Base-by-base conservation (phyloP, 2,888 invertebrate genomes). In the Nudaria mundana region DNA sequence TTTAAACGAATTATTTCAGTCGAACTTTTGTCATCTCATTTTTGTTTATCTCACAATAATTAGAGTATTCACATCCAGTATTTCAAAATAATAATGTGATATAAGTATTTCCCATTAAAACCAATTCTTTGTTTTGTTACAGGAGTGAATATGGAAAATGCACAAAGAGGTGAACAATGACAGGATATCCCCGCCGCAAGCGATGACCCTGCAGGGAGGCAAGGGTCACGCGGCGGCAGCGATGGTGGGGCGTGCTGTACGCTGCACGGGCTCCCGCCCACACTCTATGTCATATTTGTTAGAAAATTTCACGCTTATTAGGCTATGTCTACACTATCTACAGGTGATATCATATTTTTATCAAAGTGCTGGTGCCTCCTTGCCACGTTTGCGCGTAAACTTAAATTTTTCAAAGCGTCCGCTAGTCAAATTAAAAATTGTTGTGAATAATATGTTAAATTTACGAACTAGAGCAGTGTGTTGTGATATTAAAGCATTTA, bases 71-170 rank as follows among this genome's bases (percentile, higher is more conserved):
- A n/a, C n/a, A n/a, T n/a, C n/a, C n/a, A n/a, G n/a, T n/a, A n/a
- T n/a, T n/a, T n/a, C n/a, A n/a, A n/a, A n/a, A n/a, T n/a, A n/a
- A n/a, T n/a, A n/a, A n/a, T n/a, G n/a, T n/a, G n/a, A n/a, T n/a
- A n/a, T n/a, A n/a, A n/a, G n/a, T n/a, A n/a, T n/a, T n/a, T n/a
- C n/a, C n/a, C n/a, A n/a, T n/a, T n/a, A n/a, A n/a, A n/a, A n/a
- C n/a, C n/a, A n/a, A n/a, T 25, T 16, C 28, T 44, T 63, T 52
- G 40, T 54, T 4, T 86, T 87, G 82, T 87, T 88, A 25, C 83
- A 87, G 87, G 73, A 72, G 73, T 77, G 74, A 83, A 68, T 76
- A 88, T 86, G 86, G 86, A 84, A 81, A 80, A 87, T 87, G 88
- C 70, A 64, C 71, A 67, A 71, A 66, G 65, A 66, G 60, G 67